phyloP scores from a whole-genome alignment of 2,797 vertebrate species.

The Morelia viridis region DNA sequence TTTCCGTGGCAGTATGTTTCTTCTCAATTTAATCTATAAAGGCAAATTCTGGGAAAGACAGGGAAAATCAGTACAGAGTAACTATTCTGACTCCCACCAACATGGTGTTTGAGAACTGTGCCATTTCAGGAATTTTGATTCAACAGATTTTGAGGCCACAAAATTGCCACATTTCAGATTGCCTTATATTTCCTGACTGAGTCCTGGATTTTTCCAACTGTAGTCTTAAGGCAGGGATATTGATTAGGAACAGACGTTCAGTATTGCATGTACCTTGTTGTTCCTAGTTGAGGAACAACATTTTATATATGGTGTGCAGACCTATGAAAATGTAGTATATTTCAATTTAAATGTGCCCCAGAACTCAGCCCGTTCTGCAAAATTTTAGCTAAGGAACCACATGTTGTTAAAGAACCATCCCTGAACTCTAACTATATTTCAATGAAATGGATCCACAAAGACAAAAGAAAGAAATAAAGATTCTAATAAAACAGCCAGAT shows the following conservation, averaged over 20 bases:
- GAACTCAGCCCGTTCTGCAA: not conserved
- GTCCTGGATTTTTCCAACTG: not conserved
- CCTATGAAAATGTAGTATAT: not conserved
- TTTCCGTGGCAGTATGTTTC: not conserved
- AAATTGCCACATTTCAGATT: not conserved
- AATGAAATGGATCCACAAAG: not conserved
- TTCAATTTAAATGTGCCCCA: not conserved
- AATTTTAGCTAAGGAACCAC: not conserved
- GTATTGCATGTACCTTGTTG: not conserved
- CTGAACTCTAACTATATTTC: not conserved
- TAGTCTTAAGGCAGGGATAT: not conserved
- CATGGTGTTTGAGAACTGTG: not conserved
- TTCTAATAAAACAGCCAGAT: not conserved
- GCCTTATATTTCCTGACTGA: not conserved
- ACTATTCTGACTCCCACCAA: not conserved
- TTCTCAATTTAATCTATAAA: not conserved
- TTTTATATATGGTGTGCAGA: not conserved
- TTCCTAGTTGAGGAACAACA: not conserved
- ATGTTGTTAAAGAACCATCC: not conserved
- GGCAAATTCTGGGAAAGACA: not conserved
- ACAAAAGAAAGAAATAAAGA: not conserved
- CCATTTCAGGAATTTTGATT: not conserved
- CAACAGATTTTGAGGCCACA: not conserved
- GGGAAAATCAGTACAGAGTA: accelerated
- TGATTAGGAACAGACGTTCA: not conserved